Conservation (phyloP, 2,797 vertebrate genomes). For the Pseudochirops corinnae region DNA sequence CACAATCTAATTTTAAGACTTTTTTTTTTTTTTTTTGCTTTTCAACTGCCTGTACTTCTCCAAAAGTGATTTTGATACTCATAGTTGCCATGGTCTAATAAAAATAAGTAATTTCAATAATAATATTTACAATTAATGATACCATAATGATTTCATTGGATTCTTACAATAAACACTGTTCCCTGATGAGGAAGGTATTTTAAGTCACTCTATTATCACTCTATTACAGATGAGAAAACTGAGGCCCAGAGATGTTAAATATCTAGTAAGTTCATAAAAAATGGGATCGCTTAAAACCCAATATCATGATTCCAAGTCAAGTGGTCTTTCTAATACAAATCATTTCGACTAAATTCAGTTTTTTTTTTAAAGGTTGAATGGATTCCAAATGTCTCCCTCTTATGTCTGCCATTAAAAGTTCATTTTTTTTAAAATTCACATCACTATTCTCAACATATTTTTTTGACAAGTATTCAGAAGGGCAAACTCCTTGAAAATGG, state of each 20-base stretch:
- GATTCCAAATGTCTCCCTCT: not conserved
- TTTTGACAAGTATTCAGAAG: not conserved
- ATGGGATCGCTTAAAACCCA: not conserved
- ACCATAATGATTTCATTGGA: not conserved
- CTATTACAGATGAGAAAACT: not conserved
- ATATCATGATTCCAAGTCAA: not conserved
- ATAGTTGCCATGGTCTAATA: not conserved
- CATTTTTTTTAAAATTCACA: not conserved
- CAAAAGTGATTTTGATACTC: not conserved
- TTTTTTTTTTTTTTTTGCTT: constrained; percentile 13
- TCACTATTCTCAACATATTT: not conserved
- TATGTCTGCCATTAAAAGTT: not conserved
- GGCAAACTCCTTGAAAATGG: not conserved
- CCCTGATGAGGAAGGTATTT: not conserved
- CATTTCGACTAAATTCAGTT: not conserved
- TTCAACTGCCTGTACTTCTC: not conserved
- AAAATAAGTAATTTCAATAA: not conserved
- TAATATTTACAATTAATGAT: not conserved
- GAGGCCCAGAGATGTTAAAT: not conserved
- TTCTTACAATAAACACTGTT: not conserved
- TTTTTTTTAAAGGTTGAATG: not conserved
- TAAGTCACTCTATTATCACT: not conserved
- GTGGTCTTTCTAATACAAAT: not conserved
- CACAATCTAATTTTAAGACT: not conserved
- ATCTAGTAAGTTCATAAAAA: not conserved